A percentile compares a stretch with the other conserved stretches of the same genome.
phyloP scores from a whole-genome alignment of 1,140 invertebrate genomes.

The Anoplolepis gracilipes region DNA sequence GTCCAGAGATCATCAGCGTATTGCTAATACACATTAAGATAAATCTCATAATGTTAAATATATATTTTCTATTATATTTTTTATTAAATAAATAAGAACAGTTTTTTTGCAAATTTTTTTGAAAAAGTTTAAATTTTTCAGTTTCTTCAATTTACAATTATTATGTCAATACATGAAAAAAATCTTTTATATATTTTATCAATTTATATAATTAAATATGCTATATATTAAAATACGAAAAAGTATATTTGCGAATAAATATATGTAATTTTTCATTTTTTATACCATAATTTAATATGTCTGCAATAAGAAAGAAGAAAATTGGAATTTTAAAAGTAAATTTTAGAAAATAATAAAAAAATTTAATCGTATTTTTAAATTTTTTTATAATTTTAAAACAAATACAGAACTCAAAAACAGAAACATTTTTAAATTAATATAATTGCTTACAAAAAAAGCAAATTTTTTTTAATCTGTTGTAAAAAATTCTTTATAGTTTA shows the following conservation, averaged over 20 bases:
- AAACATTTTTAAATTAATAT: neutral
- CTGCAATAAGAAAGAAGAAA: no score
- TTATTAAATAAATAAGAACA: neutral
- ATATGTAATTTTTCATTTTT: no score
- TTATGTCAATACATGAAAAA: no score
- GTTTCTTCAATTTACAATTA: no score
- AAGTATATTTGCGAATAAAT: no score
- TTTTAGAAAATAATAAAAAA: neutral
- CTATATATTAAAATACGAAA: no score
- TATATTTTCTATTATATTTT: slow-evolving; percentile 32
- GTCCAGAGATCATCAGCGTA: slow-evolving; percentile 8
- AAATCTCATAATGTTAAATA: neutral
- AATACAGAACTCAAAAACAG: neutral
- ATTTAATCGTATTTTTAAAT: neutral
- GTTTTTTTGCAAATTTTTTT: neutral
- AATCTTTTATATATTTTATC: no score
- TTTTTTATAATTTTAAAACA: no score
- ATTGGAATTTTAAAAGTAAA: neutral
- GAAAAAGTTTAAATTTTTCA: neutral
- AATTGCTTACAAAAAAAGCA: neutral
- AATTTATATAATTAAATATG: no score
- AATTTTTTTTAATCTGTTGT: neutral
- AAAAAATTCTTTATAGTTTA: neutral
- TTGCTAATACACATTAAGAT: neutral
- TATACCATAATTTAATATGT: no score